Conservation (phyloP, 1,140 invertebrate species). For the Drosophila micromelanica region DNA sequence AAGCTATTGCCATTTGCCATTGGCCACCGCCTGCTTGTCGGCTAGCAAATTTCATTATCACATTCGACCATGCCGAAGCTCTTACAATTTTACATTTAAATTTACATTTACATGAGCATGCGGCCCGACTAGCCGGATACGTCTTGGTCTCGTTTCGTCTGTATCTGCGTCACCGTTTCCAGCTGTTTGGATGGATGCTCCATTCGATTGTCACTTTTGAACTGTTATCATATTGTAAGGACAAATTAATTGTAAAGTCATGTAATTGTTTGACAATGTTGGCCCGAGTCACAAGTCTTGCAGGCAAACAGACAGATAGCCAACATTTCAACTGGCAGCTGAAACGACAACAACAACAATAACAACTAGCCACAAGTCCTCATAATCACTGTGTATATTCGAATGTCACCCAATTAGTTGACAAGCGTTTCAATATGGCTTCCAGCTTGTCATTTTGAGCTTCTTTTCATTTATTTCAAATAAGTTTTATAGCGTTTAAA, state of each 20-base stretch:
- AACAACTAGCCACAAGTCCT: slow-evolving; percentile 16
- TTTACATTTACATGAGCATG: slow-evolving; percentile 38
- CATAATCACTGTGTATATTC: slow-evolving; percentile 53
- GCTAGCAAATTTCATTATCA: slow-evolving; percentile 48
- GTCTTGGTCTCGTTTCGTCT: neutral
- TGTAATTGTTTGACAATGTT: slow-evolving; percentile 75
- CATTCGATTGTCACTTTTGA: slow-evolving; percentile 36
- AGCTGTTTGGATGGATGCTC: neutral
- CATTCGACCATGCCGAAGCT: slow-evolving; percentile 17
- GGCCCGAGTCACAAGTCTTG: slow-evolving; percentile 28
- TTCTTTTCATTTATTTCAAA: too few relatives aligned
- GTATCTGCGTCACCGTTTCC: neutral
- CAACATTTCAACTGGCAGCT: slow-evolving; percentile 3
- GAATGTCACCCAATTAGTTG: slow-evolving; percentile 64
- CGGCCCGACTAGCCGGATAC: slow-evolving; percentile 10
- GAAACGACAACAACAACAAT: slow-evolving; percentile 4
- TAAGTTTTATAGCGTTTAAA: too few relatives aligned
- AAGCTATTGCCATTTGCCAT: slow-evolving; percentile 14
- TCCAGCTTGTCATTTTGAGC: too few relatives aligned
- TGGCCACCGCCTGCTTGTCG: neutral
- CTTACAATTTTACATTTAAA: slow-evolving; percentile 26
- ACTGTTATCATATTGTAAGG: slow-evolving; percentile 52
- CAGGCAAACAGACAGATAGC: neutral
- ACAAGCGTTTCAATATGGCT: slow-evolving; percentile 52
- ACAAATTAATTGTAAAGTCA: slow-evolving; percentile 76